Percentiles rank a stretch among this genome's conserved stretches.
Conservation (phyloP, 2,113 vertebrate species). For the Bettongia penicillata region DNA sequence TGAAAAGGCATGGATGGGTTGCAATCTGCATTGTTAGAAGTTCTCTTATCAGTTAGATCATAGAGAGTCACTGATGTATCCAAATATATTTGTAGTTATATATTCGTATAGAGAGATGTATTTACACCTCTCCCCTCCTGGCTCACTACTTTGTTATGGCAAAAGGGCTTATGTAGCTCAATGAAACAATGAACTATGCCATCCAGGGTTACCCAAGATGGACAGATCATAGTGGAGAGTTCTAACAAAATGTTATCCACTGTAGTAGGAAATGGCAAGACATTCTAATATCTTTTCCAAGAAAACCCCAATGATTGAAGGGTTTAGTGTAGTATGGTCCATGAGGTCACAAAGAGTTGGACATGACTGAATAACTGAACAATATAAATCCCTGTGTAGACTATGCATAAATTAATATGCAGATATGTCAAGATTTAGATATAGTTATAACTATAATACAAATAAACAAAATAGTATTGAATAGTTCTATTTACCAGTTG, state of each 20-base stretch:
- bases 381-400: background rate
- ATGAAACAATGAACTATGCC: background rate
- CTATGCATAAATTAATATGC: background rate
- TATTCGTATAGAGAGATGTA: background rate
- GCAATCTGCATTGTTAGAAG: background rate
- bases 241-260: background rate
- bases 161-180: background rate
- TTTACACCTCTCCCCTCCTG: background rate
- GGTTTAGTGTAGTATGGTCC: background rate
- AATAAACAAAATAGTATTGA: background rate
- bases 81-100: background rate
- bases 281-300: background rate
- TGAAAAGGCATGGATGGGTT: background rate
- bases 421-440: background rate
- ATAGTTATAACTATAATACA: background rate
- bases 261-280: background rate
- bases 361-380: background rate
- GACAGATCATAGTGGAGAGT: background rate
- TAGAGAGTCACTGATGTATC: background rate
- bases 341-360: background rate
- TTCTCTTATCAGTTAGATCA: background rate
- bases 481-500: background rate
- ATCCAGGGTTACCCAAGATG: background rate
- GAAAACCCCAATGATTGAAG: background rate
- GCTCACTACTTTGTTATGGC: background rate